Evolutionary conservation across 2,888 invertebrate genomes (phyloP), one percentile per base, ranked within the genome.

Genomic region (Phytoseiulus persimilis): DNA sequence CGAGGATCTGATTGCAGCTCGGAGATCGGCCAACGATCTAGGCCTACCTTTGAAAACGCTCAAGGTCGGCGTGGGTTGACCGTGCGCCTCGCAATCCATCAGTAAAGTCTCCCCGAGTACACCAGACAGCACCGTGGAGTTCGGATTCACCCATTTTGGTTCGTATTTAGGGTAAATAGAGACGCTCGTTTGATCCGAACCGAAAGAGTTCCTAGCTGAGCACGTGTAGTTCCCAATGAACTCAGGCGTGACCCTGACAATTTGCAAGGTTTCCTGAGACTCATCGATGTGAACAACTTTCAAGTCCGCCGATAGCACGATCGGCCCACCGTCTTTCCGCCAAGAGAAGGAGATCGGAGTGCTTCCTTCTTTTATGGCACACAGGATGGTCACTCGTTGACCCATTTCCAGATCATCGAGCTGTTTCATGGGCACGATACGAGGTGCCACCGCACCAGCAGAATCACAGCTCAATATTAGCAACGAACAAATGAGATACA

Each of bases 331-430:
- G 45, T 87, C 87, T 33, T 87, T 87, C 32, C 87, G 32, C 87
- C 87, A 87, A 0, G 87, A 87, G 33, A 87, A 87, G 0, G 87
- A 87, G 23, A 87, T 87, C 33, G 87, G 87, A n/a, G 45, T 39
- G 87, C n/a, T 39, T 33, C 87, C 87, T 87, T 87, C 45, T n/a
- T 45, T 33, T 23, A 87, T 45, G 5, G 87, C 87, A n/a, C 87
- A 87, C 33, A 87, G n/a, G 6, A 87, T 87, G 0, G 87, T 45
- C 33, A 87, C 39, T 0, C 87, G 87, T 18, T 87, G 87, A 87
- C 87, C 87, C 45, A 39, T 45, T 87, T 87, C 87, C 87, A 87
- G 23, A 32, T 87, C 87, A 6, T 87, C 87, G 32, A 45, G 33
- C 28, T 9, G n/a, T n/a, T 87, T 87, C 45, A 87, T 39, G 28